Evolutionary conservation across 2,797 vertebrate species (phyloP), one percentile per base, ranked within the genome.

Genomic region (Gadopsis marmoratus): DNA sequence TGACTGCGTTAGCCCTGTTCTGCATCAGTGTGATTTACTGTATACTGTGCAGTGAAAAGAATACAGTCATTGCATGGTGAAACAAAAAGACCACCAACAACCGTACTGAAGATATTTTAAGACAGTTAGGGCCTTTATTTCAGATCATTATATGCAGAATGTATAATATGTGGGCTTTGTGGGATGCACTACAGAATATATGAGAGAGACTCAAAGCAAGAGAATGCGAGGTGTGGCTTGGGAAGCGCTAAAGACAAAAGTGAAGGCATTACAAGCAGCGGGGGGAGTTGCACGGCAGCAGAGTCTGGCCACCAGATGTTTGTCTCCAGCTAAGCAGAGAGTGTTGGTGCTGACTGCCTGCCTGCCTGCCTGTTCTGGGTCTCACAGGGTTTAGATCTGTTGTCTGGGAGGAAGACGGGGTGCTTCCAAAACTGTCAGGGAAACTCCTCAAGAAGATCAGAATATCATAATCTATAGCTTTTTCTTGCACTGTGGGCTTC

Each of bases 251-350:
- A 39, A 74, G 83, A 89, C 67, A 79, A 85, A 85, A 73, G 71
- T 76, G 60, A 89, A 74, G 61, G 56, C 70, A 68, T 69, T 82
- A 85, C 73, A 79, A 86, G 61, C 19, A 78, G 76, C 29, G 70
- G 66, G 81, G 37, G 56, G 66, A 69, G 79, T 59, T 63, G 79
- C 77, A 48, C 55, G 33, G 89, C 83, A 84, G 78, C 77, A 23
- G 64, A 78, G 84, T 88, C 93, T 94, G 93, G 86, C 68, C 76
- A 41, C 91, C 93, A 94, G 90, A 93, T 93, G 94, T 92, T 88
- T 87, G 83, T 91, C 77, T 92, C 85, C 76, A 43, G 66, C 82
- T 82, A 61, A 84, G 65, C 65, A 14, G 47, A 89, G 84, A 81
- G 85, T 91, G 86, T 86, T 82, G 85, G 72, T 90, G 84, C 83